A percentile compares a stretch with the other conserved stretches of the same genome.
phyloP scores from a whole-genome alignment of 2,888 invertebrate species.

The Malacosoma neustria region DNA sequence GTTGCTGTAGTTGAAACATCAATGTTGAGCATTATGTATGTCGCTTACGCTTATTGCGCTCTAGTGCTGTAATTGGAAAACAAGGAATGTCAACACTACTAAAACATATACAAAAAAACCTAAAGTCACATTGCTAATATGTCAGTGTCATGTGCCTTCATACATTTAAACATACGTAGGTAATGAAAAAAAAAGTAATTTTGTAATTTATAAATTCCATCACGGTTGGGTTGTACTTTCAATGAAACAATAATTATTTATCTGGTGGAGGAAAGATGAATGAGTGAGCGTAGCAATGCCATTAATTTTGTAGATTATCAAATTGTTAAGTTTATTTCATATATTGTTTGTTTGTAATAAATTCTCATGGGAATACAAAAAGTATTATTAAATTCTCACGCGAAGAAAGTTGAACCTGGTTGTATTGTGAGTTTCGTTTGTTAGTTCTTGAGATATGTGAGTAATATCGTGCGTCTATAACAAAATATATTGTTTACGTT shows the following conservation, averaged over 20 bases:
- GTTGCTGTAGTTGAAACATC: no score
- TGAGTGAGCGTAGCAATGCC: slow-evolving; percentile 27
- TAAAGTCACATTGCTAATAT: no score
- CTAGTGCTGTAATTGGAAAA: no score
- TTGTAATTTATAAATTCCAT: background rate
- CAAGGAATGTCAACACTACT: no score
- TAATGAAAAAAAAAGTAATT: background rate
- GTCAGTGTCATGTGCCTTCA: no score
- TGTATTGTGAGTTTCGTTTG: slow-evolving; percentile 3
- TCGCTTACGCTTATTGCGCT: no score
- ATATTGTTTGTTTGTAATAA: slow-evolving; percentile 35
- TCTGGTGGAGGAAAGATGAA: slow-evolving; percentile 33
- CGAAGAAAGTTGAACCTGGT: slow-evolving; percentile 51
- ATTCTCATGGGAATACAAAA: slow-evolving; percentile 42
- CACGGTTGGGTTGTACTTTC: background rate
- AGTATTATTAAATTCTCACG: slow-evolving; percentile 49
- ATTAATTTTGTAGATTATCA: slow-evolving; percentile 59
- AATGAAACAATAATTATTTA: background rate
- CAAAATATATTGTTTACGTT: slow-evolving; percentile 19
- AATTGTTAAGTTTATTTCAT: slow-evolving; percentile 21
- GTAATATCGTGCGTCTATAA: slow-evolving; percentile 24
- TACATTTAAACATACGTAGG: no score
- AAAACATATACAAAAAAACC: no score
- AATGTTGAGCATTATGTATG: no score
- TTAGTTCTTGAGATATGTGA: slow-evolving; percentile 17